Evolutionary conservation across 1,140 invertebrate species (phyloP).

Genomic region (Calliopsis andreniformis): DNA sequence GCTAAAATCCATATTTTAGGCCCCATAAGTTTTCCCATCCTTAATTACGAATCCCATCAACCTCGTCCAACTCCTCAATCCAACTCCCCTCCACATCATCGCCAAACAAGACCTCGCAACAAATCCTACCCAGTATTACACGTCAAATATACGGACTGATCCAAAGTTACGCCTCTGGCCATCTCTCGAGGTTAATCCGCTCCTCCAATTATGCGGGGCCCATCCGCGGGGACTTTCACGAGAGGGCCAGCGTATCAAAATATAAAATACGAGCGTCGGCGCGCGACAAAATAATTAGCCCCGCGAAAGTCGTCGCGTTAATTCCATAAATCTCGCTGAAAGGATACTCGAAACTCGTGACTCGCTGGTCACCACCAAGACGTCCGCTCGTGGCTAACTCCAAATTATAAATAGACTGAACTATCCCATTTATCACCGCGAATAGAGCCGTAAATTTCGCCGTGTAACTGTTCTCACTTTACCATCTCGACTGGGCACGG

Average conservation of each 20-base stretch:
- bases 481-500: slow-evolving; percentile 38
- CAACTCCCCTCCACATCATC: no score
- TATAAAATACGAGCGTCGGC: slow-evolving; percentile 1
- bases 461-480: slow-evolving; percentile 53
- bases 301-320: not conserved
- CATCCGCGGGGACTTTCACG: slow-evolving; percentile 17
- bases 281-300: slow-evolving; percentile 37
- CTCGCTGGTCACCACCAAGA: slow-evolving; percentile 7
- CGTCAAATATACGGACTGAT: slow-evolving; percentile 4
- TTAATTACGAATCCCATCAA: no score
- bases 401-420: slow-evolving; percentile 62
- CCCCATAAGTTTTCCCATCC: no score
- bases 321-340: slow-evolving; percentile 42
- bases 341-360: slow-evolving; percentile 28
- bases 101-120: no score
- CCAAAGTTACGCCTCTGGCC: not conserved
- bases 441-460: slow-evolving; percentile 61
- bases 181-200: slow-evolving; percentile 18
- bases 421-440: slow-evolving; percentile 61
- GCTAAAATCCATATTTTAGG: no score
- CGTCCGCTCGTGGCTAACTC: slow-evolving; percentile 32
- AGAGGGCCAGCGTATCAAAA: not conserved
- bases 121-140: no score
- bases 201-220: slow-evolving; percentile 23
- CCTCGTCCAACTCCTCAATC: no score